Evolutionary conservation across 2,888 invertebrate species (phyloP).

Genomic region (Oxytorus armatus): DNA sequence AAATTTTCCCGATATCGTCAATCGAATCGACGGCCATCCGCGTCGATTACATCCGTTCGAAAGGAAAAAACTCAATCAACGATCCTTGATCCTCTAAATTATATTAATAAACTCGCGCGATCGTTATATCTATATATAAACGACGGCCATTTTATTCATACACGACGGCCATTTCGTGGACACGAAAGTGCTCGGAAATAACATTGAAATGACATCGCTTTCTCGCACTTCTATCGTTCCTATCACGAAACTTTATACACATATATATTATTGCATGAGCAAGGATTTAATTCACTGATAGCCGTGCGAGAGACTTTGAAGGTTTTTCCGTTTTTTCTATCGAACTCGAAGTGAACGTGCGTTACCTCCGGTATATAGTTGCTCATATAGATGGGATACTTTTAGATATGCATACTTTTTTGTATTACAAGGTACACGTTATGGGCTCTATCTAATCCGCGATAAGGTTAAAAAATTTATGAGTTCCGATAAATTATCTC

Average conservation of each 20-base stretch:
- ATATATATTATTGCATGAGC: slow-evolving; percentile 11
- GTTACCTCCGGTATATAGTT: slow-evolving; percentile 3
- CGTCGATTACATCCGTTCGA: too few species aligned
- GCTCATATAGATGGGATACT: slow-evolving; percentile 14
- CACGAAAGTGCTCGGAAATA: neutral
- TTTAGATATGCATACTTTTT: slow-evolving; percentile 9
- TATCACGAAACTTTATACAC: too few species aligned
- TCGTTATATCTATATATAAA: too few species aligned
- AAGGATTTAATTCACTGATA: slow-evolving; percentile 48
- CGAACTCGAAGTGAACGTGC: neutral
- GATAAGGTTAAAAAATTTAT: slow-evolving; percentile 81
- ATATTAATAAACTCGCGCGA: too few species aligned
- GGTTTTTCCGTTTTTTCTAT: slow-evolving; percentile 2
- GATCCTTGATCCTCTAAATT: too few species aligned
- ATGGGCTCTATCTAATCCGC: slow-evolving; percentile 78
- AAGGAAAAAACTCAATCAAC: too few species aligned
- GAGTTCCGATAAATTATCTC: slow-evolving; percentile 78
- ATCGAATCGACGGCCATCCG: too few species aligned
- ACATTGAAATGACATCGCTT: neutral
- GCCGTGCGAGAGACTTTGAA: neutral
- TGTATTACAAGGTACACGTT: slow-evolving; percentile 22
- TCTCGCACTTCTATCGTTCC: neutral
- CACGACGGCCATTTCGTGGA: too few species aligned
- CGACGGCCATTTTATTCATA: too few species aligned
- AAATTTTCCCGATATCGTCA: too few species aligned